Base-by-base conservation (phyloP, 2,113 vertebrate genomes). In the Porphyrio hochstetteri region DNA sequence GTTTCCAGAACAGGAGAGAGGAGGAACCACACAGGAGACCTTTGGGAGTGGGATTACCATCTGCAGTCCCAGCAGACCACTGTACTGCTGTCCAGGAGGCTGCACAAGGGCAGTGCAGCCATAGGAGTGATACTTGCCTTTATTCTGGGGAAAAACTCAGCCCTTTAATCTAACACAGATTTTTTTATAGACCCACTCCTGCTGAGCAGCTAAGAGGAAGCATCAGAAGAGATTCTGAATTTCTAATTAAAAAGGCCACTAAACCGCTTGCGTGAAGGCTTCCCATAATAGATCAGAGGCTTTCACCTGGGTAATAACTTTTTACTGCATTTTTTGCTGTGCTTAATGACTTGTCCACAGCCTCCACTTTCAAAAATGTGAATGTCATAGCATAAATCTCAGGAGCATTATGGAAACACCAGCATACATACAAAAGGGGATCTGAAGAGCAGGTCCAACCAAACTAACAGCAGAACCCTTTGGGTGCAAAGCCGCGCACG, bases 301-400 rank as follows among this genome's bases (percentile, higher is more conserved):
- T 68, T 86, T 71, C 44, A 80, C 59, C 82, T 11, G 25, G 69
- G 64, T 75, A 91, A 88, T 94, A 92, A 92, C 79, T 24, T 92
- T 81, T 86, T 71, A 75, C 31, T 65, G 71, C 71, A 48, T 60
- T 67, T 93, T 94, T 88, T 91, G 94, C 82, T 78, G 52, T 79
- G 89, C 57, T 93, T 95, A 92, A 93, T 86, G 86, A 87, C 83
- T 75, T 89, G 92, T 81, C 59, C 77, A 86, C 35, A 89, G 83
- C 35, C 77, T 83, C 64, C 56, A 52, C 87, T 91, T 95, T 83
- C 83, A 81, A 72, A 94, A 86, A 82, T 24, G 38, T 56, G 52
- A 91, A 95, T 0, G 1, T 74, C 38, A 40, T 11, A 59, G 44
- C 42, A 90, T 70, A 91, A 86, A 93, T 93, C 91, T 88, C 81